phyloP scores from a whole-genome alignment of 2,113 vertebrate genomes.

The Aspiorhynchus laticeps region DNA sequence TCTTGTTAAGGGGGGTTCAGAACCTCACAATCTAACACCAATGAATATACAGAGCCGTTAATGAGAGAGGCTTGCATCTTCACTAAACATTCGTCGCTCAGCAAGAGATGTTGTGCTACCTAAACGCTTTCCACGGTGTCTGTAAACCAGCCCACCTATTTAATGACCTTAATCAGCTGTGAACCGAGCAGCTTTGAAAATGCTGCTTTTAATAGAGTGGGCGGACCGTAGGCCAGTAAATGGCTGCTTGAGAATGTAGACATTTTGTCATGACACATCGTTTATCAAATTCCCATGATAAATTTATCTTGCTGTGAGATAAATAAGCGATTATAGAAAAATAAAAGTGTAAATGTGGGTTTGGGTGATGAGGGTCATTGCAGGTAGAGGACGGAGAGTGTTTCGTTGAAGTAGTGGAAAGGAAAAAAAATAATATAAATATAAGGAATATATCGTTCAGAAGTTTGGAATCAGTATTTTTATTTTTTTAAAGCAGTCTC shows the following conservation, averaged over 20 bases:
- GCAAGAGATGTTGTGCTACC: conserved; percentile 13
- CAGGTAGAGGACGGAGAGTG: not conserved
- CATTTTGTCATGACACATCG: conserved; percentile 20
- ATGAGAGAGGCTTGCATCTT: not conserved
- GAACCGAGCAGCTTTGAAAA: conserved; percentile 10
- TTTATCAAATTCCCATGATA: conserved; percentile 26
- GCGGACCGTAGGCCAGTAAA: conserved; percentile 1
- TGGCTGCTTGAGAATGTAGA: not conserved
- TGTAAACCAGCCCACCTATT: conserved; percentile 33
- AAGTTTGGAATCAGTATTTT: too few relatives aligned
- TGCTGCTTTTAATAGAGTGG: conserved; percentile 31
- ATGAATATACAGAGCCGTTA: not conserved
- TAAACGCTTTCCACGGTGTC: not conserved
- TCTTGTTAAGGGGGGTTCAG: not conserved
- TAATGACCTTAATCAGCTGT: conserved; percentile 40
- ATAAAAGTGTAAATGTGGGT: not conserved
- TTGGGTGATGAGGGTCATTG: conserved; percentile 4
- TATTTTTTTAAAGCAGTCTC: too few relatives aligned
- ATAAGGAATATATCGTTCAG: too few relatives aligned
- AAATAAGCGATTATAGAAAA: conserved; percentile 19
- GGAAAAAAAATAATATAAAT: too few relatives aligned
- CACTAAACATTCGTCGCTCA: not conserved
- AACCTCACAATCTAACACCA: not conserved
- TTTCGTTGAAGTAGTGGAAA: not conserved
- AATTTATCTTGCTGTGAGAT: not conserved